Conservation (phyloP, 1,140 invertebrate species). For the Prorops nasuta region DNA sequence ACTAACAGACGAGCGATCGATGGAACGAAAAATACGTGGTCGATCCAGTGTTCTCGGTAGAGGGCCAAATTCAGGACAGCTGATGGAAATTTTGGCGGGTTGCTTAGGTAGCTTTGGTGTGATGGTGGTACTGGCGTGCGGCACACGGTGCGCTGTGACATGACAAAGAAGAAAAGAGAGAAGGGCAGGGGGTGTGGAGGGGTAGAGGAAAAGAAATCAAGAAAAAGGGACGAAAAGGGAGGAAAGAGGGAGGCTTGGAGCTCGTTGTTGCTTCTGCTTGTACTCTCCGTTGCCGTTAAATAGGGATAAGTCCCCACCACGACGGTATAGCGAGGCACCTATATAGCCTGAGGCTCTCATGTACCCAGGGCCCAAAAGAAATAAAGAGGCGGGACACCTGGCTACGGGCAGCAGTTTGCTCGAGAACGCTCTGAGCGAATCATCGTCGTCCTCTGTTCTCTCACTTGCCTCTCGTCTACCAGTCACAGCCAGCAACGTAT, state of each 20-base stretch:
- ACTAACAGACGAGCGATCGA: too few relatives aligned
- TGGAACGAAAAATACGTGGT: too few relatives aligned
- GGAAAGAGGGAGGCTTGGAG: constrained; percentile 16
- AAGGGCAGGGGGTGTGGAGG: not conserved
- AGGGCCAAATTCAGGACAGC: constrained; percentile 46
- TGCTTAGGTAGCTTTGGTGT: constrained; percentile 21
- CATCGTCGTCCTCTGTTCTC: not conserved
- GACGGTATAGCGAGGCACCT: constrained; percentile 24
- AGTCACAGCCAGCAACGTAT: too few relatives aligned
- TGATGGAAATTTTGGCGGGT: constrained; percentile 55
- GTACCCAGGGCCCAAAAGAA: constrained; percentile 44
- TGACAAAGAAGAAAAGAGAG: constrained; percentile 15
- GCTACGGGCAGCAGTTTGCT: constrained; percentile 43
- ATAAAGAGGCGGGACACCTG: constrained; percentile 53
- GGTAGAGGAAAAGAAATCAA: constrained; percentile 7
- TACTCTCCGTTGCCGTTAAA: constrained; percentile 47
- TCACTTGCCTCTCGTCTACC: too few relatives aligned
- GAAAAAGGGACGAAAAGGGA: constrained; percentile 20
- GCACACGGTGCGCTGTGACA: constrained; percentile 7
- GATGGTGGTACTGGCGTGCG: constrained; percentile 4
- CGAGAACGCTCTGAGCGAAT: constrained; percentile 24
- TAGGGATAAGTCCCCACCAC: constrained; percentile 38
- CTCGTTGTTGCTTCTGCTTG: constrained; percentile 27
- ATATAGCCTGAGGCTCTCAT: constrained; percentile 30
- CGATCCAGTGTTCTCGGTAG: too few relatives aligned